A percentile compares a stretch with the other conserved stretches of the same genome.
Conservation (phyloP, 2,113 vertebrate species). For the Ammospiza caudacuta region DNA sequence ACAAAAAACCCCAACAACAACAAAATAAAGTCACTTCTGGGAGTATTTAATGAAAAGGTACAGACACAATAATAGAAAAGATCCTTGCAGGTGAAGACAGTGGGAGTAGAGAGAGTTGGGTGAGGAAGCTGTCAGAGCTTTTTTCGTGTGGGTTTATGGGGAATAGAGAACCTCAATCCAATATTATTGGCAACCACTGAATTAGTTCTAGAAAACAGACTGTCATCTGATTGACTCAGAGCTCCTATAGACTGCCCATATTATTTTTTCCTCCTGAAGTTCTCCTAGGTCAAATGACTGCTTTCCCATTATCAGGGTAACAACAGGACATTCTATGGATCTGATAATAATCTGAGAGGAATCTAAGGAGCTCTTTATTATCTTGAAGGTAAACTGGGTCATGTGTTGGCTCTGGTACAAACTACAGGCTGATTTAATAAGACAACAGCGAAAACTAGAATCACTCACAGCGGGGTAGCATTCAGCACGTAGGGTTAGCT, state of each 20-base stretch:
- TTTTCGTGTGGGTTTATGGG: neutral
- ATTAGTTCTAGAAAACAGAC: slow-evolving; percentile 7
- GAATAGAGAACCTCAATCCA: neutral
- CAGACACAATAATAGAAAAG: neutral
- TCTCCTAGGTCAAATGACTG: neutral
- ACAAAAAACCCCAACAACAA: neutral
- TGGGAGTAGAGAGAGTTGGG: neutral
- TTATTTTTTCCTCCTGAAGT: neutral
- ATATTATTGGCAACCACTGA: neutral
- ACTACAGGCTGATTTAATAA: slow-evolving; percentile 24
- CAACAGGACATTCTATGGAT: neutral
- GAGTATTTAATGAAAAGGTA: neutral
- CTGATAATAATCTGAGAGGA: neutral
- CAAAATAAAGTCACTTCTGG: neutral
- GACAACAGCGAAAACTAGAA: slow-evolving; percentile 28
- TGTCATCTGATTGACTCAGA: neutral
- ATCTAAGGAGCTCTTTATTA: neutral
- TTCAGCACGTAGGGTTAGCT: neutral
- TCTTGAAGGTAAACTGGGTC: neutral
- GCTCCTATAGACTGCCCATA: neutral
- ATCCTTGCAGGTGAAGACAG: neutral
- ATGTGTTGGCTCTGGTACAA: neutral
- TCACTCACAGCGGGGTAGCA: slow-evolving; percentile 12
- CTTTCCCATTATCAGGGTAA: neutral
- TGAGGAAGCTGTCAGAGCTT: neutral